Base-by-base conservation (phyloP, 2,113 vertebrate species). In the Centropus bengalensis region DNA sequence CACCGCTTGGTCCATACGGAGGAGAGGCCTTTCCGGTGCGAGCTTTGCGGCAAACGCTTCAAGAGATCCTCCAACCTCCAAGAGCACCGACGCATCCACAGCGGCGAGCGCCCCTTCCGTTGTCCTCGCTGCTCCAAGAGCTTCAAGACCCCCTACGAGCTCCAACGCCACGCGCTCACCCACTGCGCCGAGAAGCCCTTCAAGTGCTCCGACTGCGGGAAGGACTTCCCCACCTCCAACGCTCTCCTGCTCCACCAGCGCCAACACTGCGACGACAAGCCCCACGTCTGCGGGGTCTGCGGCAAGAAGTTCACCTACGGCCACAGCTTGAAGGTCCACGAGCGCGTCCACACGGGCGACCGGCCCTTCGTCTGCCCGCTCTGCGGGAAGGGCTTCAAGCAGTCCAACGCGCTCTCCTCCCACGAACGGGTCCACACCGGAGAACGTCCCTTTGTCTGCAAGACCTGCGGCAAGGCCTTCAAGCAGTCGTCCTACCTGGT, bases 311-410 rank as follows among this genome's bases (percentile, higher is more conserved):
- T 97, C 84, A 49, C 91, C 33, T 97, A 97, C 3, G 91, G 95
- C 3, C 96, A 96, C 79, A 94, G 93, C 23, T 91, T 97, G 1
- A 94, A 94, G 54, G 96, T 97, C 8, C 96, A 97, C 9, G 91
- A 97, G 67, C 68, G 96, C 7, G 96, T 97, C 10, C 97, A 96
- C 90, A 96, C 95, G 0, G 95, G 93, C 0, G 96, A 96, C 58
- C 90, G 96, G 0, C 95, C 96, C 14, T 97, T 96, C 4, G 7
- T 83, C 10, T 97, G 97, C 63, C 74, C 73, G 0, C 84, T 96
- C 12, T 97, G 96, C 3, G 92, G 95, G 2, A 97, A 97, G 45
- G 95, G 71, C 22, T 97, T 97, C 93, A 95, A 97, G 80, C 93
- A 97, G 5, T 95, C 92, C 73, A 97, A 97, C 4, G 95, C 96